Evolutionary conservation across 2,888 invertebrate species (phyloP).

Genomic region (Thera obeliscata): DNA sequence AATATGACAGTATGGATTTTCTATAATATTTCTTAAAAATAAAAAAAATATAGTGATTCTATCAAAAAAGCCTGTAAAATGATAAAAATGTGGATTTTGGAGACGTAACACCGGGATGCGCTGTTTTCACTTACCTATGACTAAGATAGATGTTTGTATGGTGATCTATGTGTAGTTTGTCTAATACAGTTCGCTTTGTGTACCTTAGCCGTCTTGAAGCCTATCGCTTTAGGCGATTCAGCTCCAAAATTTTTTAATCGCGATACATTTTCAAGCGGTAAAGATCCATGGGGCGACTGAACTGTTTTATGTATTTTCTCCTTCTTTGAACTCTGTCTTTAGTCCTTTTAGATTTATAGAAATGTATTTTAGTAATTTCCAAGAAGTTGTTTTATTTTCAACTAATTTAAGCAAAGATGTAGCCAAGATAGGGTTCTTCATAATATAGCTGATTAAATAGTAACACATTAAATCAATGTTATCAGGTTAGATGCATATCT

Average conservation of each 20-base stretch:
- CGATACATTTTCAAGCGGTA: background rate
- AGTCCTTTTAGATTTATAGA: slow-evolving; percentile 29
- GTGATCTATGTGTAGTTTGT: slow-evolving; percentile 60
- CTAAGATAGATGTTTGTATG: slow-evolving; percentile 69
- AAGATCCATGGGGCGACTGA: slow-evolving; percentile 20
- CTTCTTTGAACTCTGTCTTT: slow-evolving; percentile 27
- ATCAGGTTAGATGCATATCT: slow-evolving; percentile 83
- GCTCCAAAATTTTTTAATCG: background rate
- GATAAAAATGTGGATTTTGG: slow-evolving; percentile 50
- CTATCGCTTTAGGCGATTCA: background rate
- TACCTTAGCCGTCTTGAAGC: slow-evolving; percentile 18
- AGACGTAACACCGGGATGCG: slow-evolving; percentile 54
- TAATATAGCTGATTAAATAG: slow-evolving; percentile 66
- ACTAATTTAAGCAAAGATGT: slow-evolving; percentile 68
- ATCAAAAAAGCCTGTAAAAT: slow-evolving; percentile 56
- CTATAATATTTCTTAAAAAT: slow-evolving; percentile 70
- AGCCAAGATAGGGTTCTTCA: slow-evolving; percentile 60
- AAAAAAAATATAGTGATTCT: slow-evolving; percentile 54
- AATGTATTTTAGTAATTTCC: slow-evolving; percentile 38
- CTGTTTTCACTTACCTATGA: slow-evolving; percentile 54
- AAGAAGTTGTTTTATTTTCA: slow-evolving; percentile 24
- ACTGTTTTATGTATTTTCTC: slow-evolving; percentile 35
- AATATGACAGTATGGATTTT: slow-evolving; percentile 76
- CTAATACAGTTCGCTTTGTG: slow-evolving; percentile 62
- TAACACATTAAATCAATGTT: slow-evolving; percentile 64